A percentile compares a stretch with the other conserved stretches of the same genome.
Conservation (phyloP, 1,140 invertebrate species). For the Chelonus insularis region DNA sequence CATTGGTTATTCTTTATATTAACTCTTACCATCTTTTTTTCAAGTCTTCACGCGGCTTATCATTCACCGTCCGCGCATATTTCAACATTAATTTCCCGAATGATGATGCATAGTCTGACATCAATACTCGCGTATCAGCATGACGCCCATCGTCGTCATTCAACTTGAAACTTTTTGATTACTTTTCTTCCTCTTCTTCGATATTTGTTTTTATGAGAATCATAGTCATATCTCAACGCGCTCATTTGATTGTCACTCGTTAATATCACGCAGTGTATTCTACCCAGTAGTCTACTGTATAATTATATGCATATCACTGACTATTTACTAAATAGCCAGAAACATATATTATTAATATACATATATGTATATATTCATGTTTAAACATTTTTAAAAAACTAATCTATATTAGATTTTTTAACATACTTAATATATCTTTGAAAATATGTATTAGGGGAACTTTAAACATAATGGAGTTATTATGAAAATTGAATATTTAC, state of each 20-base stretch:
- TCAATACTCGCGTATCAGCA: slow-evolving; percentile 42
- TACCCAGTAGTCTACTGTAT: slow-evolving; percentile 30
- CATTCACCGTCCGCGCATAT: slow-evolving; percentile 41
- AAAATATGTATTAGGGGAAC: too few relatives aligned
- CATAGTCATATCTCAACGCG: slow-evolving; percentile 29
- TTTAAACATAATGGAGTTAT: too few relatives aligned
- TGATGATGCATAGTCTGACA: slow-evolving; percentile 48
- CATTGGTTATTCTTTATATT: slow-evolving; percentile 21
- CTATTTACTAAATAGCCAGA: background rate
- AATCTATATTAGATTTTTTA: background rate
- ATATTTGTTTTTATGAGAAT: slow-evolving; percentile 33
- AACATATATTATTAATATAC: too few relatives aligned
- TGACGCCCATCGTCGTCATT: slow-evolving; percentile 49
- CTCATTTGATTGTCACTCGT: slow-evolving; percentile 37
- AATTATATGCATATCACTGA: background rate
- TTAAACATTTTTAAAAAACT: too few relatives aligned
- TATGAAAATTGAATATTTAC: too few relatives aligned
- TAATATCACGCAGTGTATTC: slow-evolving; percentile 36
- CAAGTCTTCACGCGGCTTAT: slow-evolving; percentile 26
- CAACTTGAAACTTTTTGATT: slow-evolving; percentile 8
- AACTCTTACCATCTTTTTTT: slow-evolving; percentile 14
- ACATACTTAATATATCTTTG: too few relatives aligned
- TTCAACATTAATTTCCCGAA: slow-evolving; percentile 52
- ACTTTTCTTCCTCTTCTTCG: slow-evolving; percentile 17
- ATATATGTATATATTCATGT: too few relatives aligned